A percentile compares a stretch with the other conserved stretches of the same genome.
phyloP scores from a whole-genome alignment of 2,797 vertebrate species.

The Poliocrania exsul region DNA sequence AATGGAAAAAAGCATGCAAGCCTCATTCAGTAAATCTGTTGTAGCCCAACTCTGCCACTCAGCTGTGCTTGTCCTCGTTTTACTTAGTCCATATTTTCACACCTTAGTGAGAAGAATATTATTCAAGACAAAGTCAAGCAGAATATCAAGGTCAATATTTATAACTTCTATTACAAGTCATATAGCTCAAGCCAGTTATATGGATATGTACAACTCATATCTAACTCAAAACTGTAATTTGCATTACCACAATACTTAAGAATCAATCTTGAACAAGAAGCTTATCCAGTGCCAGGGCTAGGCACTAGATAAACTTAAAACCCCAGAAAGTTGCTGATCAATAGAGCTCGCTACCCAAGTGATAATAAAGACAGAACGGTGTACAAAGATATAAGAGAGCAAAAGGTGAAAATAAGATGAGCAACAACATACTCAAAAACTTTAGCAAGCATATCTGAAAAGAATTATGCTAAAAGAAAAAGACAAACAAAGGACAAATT shows the following conservation, averaged over 20 bases:
- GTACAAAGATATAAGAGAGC: background rate
- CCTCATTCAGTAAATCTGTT: background rate
- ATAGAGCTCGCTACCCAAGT: background rate
- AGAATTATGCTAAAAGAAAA: background rate
- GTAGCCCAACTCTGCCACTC: background rate
- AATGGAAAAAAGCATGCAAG: background rate
- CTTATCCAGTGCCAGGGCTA: background rate
- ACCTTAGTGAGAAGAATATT: background rate
- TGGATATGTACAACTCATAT: background rate
- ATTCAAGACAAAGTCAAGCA: background rate
- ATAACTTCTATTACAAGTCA: background rate
- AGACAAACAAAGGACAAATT: background rate
- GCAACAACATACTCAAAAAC: background rate
- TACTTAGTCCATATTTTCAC: background rate
- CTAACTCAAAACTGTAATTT: background rate
- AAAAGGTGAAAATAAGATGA: background rate
- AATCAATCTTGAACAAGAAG: background rate
- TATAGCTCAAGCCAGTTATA: background rate
- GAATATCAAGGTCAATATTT: background rate
- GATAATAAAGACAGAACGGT: background rate
- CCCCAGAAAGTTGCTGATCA: background rate
- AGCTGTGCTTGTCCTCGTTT: background rate
- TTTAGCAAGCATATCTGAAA: background rate
- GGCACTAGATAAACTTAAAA: background rate
- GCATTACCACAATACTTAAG: background rate